Evolutionary conservation across 2,113 vertebrate genomes (phyloP).

Genomic region (Gorsachius goisagi): DNA sequence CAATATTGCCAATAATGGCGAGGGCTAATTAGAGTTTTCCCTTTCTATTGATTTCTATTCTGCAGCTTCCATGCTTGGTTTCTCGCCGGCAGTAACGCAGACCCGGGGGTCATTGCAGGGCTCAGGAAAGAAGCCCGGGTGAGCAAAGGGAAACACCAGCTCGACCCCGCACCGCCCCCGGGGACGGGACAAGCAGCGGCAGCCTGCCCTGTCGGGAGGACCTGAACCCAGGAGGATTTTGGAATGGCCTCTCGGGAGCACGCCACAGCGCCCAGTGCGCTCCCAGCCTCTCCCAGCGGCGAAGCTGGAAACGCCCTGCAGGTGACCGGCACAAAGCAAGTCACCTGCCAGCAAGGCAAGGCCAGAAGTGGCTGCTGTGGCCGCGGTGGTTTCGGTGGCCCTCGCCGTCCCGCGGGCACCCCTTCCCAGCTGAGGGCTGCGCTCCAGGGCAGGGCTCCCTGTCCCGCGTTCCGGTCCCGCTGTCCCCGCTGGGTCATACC

Average conservation of each 20-base stretch:
- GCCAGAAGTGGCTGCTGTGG: neutral
- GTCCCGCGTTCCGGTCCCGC: neutral
- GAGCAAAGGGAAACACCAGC: neutral
- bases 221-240: accelerated
- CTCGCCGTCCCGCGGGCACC: accelerated
- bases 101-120: accelerated
- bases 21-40: neutral
- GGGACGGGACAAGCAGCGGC: accelerated
- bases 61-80: neutral
- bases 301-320: neutral
- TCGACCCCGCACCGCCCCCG: accelerated
- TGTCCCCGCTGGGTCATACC: neutral
- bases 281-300: accelerated
- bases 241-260: accelerated
- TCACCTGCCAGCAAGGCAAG: neutral
- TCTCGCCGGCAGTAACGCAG: accelerated
- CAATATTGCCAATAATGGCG: accelerated
- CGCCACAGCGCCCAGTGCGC: accelerated
- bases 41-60: neutral
- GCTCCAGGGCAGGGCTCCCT: neutral
- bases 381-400: accelerated
- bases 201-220: neutral
- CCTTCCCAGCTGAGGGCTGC: accelerated
- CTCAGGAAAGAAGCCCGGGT: neutral
- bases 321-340: accelerated